phyloP scores from a whole-genome alignment of 2,888 invertebrate genomes.

The Gastracanthus pulcherrimus region DNA sequence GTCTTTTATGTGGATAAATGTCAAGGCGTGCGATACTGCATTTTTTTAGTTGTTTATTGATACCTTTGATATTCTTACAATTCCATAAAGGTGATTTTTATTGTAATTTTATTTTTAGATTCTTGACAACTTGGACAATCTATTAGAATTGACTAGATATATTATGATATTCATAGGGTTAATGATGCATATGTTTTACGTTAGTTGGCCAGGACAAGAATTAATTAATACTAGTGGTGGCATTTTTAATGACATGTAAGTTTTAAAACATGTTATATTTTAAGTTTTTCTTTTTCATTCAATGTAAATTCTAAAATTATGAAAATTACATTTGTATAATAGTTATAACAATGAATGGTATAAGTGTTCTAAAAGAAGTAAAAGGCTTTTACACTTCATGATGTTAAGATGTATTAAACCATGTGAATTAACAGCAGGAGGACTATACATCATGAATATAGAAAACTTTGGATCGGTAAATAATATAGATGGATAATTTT shows the following conservation, averaged over 20 bases:
- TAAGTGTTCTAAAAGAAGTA: not conserved
- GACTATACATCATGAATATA: not conserved
- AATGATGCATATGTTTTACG: not conserved
- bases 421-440: not conserved
- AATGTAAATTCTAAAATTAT: not conserved
- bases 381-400: not conserved
- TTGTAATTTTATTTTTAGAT: not conserved
- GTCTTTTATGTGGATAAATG: too few species aligned
- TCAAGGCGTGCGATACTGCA: too few species aligned
- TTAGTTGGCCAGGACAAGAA: not conserved
- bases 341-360: not conserved
- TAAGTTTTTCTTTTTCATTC: not conserved
- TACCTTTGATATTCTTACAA: too few species aligned
- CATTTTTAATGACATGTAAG: not conserved
- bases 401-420: not conserved
- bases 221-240: not conserved
- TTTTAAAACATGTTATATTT: not conserved
- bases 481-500: not conserved
- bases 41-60: too few species aligned
- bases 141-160: not conserved
- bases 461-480: not conserved
- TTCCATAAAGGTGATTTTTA: not conserved
- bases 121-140: not conserved
- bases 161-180: not conserved
- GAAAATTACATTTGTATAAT: not conserved